A percentile compares a stretch with the other conserved stretches of the same genome.
These are phyloP conservation scores for Agrotis puta DNA, from an alignment of 2,888 invertebrate species.

Conservation along the genomic window DNA sequence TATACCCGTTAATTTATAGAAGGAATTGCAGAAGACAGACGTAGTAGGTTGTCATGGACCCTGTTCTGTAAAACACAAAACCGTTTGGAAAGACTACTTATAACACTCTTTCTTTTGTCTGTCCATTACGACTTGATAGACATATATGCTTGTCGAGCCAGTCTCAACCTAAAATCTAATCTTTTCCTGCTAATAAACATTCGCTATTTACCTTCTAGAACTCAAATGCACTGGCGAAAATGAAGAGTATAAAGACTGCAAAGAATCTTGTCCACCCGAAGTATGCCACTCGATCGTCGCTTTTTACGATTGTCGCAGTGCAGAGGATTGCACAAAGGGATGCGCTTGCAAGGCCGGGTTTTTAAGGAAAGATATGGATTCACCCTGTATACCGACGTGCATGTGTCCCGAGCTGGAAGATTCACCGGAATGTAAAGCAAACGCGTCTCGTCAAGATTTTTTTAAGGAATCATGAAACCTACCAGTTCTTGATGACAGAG, in stretches of 20 bases:
- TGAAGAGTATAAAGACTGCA: conserved; percentile 64
- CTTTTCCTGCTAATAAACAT: too few species aligned
- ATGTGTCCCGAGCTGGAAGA: conserved; percentile 43
- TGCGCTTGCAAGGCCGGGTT: conserved; percentile 66
- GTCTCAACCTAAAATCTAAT: too few species aligned
- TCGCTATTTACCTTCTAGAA: conserved; percentile 1
- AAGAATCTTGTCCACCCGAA: conserved; percentile 67
- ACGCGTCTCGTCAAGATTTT: neutral
- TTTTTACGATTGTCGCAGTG: conserved; percentile 53
- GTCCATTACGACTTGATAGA: too few species aligned
- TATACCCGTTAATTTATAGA: too few species aligned
- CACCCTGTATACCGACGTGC: conserved; percentile 54
- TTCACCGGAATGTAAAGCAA: neutral
- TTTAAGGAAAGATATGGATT: conserved; percentile 31
- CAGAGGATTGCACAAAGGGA: conserved; percentile 47
- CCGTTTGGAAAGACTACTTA: too few species aligned
- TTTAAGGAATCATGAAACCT: neutral
- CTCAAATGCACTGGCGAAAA: conserved; percentile 46
- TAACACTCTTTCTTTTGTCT: too few species aligned
- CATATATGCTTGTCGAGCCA: too few species aligned
- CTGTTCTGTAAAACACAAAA: too few species aligned
- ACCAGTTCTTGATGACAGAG: too few species aligned
- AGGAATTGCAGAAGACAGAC: too few species aligned
- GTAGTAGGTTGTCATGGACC: too few species aligned
- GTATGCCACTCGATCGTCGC: conserved; percentile 61